Conservation (phyloP, 2,888 invertebrate genomes). For the Polyploca ridens region DNA sequence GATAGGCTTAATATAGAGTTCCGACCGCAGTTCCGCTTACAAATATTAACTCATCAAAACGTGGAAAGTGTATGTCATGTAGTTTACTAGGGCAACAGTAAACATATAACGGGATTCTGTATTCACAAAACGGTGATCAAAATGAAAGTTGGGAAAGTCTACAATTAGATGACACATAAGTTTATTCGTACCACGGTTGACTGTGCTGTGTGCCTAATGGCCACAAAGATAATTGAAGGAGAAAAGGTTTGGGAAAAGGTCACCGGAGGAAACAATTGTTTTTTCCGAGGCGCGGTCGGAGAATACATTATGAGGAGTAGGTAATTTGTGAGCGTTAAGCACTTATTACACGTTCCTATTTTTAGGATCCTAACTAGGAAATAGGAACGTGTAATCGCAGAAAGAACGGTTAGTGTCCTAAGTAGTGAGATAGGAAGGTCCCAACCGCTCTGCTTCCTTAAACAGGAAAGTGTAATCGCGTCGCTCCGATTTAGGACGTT, state of each 20-base stretch:
- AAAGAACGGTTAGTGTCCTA: too few species aligned
- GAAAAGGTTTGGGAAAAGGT: constrained; percentile 36
- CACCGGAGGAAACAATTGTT: constrained; percentile 37
- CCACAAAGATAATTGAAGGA: constrained; percentile 17
- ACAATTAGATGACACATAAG: constrained; percentile 64
- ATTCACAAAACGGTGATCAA: constrained; percentile 63
- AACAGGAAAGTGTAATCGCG: too few species aligned
- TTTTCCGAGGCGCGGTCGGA: constrained; percentile 35
- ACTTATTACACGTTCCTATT: too few species aligned
- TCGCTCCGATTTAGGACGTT: too few species aligned
- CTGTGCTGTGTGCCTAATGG: constrained; percentile 22
- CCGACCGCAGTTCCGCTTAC: constrained; percentile 17
- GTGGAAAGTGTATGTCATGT: constrained; percentile 61
- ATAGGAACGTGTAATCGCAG: too few species aligned
- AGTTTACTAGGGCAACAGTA: constrained; percentile 66
- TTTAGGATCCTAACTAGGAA: too few species aligned
- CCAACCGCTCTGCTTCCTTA: too few species aligned
- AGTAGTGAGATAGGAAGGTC: too few species aligned
- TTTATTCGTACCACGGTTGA: constrained; percentile 40
- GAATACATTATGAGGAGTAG: constrained; percentile 43
- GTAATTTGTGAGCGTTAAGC: constrained; percentile 52
- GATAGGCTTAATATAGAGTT: constrained; percentile 16
- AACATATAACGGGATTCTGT: constrained; percentile 64
- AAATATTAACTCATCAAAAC: constrained; percentile 44
- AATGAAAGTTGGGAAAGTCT: constrained; percentile 80